These are phyloP conservation scores for Phenganax marumi DNA, from an alignment of 92 coral and sea anemone species.

Conservation along the genomic window DNA sequence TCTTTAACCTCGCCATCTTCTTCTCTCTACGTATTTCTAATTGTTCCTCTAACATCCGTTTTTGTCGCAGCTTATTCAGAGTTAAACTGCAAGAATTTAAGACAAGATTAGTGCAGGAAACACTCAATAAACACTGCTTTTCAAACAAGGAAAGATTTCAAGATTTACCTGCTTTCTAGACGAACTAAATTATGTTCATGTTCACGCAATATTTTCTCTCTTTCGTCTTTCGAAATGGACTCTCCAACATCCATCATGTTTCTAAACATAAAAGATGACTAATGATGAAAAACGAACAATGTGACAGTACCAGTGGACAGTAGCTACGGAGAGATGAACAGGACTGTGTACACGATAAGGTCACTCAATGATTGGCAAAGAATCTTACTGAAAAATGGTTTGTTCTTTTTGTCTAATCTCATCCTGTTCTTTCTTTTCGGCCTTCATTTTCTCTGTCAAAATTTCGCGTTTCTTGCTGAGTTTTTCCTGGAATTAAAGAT, in stretches of 20 bases:
- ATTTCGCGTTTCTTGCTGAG: constrained; percentile 66
- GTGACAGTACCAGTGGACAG: no score
- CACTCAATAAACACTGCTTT: background rate
- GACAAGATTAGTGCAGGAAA: background rate
- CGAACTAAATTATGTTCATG: constrained; percentile 92
- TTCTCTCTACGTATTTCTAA: constrained; percentile 69
- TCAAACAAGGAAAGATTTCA: no score
- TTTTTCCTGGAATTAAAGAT: constrained; percentile 58
- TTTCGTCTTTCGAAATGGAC: constrained; percentile 86
- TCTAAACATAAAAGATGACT: constrained; percentile 31
- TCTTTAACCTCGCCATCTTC: constrained; percentile 73
- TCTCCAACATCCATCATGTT: constrained; percentile 86
- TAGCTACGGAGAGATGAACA: no score
- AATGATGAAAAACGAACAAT: no score
- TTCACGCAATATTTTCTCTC: constrained; percentile 83
- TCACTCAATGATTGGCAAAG: no score
- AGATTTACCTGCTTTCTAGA: constrained; percentile 74
- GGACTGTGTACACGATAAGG: no score
- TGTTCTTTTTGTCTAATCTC: constrained; percentile 80
- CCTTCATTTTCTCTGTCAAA: constrained; percentile 65
- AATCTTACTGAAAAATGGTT: constrained; percentile 27
- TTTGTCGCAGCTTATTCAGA: constrained; percentile 84
- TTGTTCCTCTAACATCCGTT: constrained; percentile 80
- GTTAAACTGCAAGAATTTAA: constrained; percentile 64
- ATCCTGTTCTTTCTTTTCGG: constrained; percentile 76